These are phyloP conservation scores for Riptortus pedestris DNA, from an alignment of 1,140 invertebrate species.

Conservation along the genomic window DNA sequence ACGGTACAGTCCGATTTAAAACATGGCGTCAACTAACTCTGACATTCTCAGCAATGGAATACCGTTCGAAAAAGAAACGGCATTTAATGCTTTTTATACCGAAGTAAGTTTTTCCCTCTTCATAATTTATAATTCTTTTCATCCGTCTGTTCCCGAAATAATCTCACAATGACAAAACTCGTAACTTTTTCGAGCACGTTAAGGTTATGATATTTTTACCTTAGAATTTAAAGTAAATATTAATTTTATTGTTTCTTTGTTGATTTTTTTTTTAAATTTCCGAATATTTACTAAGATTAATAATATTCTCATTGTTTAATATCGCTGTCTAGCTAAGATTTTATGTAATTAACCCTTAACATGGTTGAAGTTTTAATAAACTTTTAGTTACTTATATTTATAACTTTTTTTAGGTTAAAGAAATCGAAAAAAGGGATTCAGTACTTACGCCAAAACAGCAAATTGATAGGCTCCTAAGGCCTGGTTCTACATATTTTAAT, in stretches of 20 bases:
- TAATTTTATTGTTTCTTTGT: too few relatives aligned
- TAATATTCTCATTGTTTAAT: too few relatives aligned
- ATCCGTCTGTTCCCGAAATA: neutral
- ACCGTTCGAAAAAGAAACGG: slow-evolving; percentile 31
- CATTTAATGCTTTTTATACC: slow-evolving; percentile 33
- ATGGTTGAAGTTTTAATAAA: too few relatives aligned
- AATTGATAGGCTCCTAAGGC: slow-evolving; percentile 81
- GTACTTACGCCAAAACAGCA: slow-evolving; percentile 88
- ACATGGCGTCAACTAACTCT: slow-evolving; percentile 22
- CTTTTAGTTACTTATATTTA: neutral
- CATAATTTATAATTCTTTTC: neutral
- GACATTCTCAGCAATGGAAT: slow-evolving; percentile 10
- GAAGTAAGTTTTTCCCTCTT: slow-evolving; percentile 27
- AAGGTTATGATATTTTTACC: neutral
- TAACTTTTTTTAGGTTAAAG: slow-evolving; percentile 63
- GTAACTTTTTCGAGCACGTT: neutral
- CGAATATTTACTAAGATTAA: too few relatives aligned
- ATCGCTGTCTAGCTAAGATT: too few relatives aligned
- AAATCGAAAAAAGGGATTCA: slow-evolving; percentile 85
- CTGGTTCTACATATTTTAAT: slow-evolving; percentile 93
- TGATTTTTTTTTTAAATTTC: too few relatives aligned
- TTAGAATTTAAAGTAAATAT: too few relatives aligned
- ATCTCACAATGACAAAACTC: neutral
- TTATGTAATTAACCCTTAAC: too few relatives aligned
- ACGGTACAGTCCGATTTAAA: neutral